Base-by-base conservation (phyloP, 2,888 invertebrate genomes). In the Idaea aversata region DNA sequence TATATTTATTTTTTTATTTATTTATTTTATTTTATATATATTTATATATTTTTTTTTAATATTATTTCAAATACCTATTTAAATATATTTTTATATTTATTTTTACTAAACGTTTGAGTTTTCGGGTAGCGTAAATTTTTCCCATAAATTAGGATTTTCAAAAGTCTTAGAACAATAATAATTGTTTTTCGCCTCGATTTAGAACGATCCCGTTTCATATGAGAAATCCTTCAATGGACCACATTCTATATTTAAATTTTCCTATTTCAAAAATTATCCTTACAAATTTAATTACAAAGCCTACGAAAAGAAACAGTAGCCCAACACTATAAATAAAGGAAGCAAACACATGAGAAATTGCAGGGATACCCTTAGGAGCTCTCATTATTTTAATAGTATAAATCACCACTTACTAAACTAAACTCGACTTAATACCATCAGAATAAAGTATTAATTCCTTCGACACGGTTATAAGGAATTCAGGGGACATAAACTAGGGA, bases 371-470 rank as follows among this genome's bases (percentile, higher is more conserved):
- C 88, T 87, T 81, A 87, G 87, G 87, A 87, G 84, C 77, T 81
- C 87, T 88, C 89, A 90, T 90, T 90, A 91, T 89, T 90, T 88
- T 89, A 90, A 90, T 88, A 86, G 86, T 87, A 79, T 87, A 85
- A 88, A 87, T 80, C 80, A 79, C 75, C 73, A 66, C 58, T 62
- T 47, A 34, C 25, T 64, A 64, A 70, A 70, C 71, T 34, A 82
- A 81, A 82, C 66, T 25, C 62, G 68, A 73, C 82, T 69, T 57
- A 83, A 77, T n/a, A 0, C 0, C 4, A 4, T 4, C 5, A 2
- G 1, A 5, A 65, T 69, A 85, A 71, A 75, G 76, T 65, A 65
- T 63, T 72, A 67, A 73, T 76, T 86, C 65, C 60, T 58, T 34
- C 69, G 57, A 61, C 61, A 63, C 34, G 35, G 16, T 65, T 59